Evolutionary conservation across 2,888 invertebrate species (phyloP).

Genomic region (Zootermopsis nevadensis): DNA sequence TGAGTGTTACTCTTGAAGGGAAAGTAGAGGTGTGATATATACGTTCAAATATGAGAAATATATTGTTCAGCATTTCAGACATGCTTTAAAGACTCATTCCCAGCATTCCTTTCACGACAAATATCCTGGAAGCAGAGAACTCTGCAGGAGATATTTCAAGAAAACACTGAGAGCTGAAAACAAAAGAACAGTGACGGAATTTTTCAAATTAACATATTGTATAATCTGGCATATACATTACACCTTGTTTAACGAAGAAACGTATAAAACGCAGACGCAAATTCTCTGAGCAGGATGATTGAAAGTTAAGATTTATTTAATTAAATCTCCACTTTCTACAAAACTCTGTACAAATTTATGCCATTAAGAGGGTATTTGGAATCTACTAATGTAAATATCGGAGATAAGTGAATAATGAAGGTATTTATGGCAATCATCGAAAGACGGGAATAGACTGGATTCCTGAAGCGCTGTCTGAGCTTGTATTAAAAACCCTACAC

Average conservation of each 20-base stretch:
- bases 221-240: neutral
- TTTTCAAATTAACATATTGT: neutral
- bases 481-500: no score
- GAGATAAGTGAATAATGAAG: no score
- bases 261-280: neutral
- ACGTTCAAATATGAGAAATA: slow-evolving; percentile 10
- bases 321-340: no score
- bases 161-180: neutral
- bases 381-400: no score
- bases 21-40: slow-evolving; percentile 20
- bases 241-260: neutral
- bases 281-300: no score
- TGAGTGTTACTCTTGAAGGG: neutral
- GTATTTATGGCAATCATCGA: no score
- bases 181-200: neutral
- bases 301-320: no score
- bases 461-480: no score
- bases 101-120: neutral
- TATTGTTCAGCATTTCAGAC: slow-evolving; percentile 12
- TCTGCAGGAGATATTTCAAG: neutral
- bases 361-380: no score
- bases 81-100: neutral
- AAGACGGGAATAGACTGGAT: no score
- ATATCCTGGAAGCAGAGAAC: neutral
- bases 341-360: no score